Base-by-base conservation (phyloP, 2,888 invertebrate species). In the Therioaphis trifolii region DNA sequence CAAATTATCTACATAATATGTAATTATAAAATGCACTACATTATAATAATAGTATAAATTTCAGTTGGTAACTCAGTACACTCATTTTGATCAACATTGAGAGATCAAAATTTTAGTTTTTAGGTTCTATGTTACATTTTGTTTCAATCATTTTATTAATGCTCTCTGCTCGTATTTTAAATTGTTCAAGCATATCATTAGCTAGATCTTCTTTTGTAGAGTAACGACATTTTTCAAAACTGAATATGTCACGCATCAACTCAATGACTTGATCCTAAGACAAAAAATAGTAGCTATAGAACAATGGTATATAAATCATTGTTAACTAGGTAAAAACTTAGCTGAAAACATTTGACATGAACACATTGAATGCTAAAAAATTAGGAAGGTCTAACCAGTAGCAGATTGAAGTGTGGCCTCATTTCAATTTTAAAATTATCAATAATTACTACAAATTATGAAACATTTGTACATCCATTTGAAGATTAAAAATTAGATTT, bases 211-310 rank as follows among this genome's bases (percentile, higher is more conserved):
- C 96, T 5, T 96, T 92, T 9, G 91, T 93, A 1, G 96, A 96
- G 89, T 95, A 99, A 58, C 94, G 92, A 86, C 95, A 95, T 89
- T 94, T 94, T 86, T 95, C 94, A 89, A 98, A 97, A 90, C 94
- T 96, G 89, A 98, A 99, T 87, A 98, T 93, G 88, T 98, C 98
- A 74, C 92, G 89, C 85, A 99, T 92, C 88, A 97, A 97, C 24
- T 94, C 94, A 85, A 96, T 92, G 18, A 98, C 93, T 89, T 98
- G 95, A 85, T 95, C 95, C 90, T 96, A 89, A 52, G 89, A 89
- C 76, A 85, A 85, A 79, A 21, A 27, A 27, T 43, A n/a, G 2
- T 46, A 43, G 14, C 18, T n/a, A n/a, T n/a, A n/a, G n/a, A n/a
- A n/a, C n/a, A n/a, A n/a, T n/a, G n/a, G n/a, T n/a, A n/a, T n/a